Evolutionary conservation across 2,888 invertebrate species (phyloP).

Genomic region (Drepanosiphum platanoidis): DNA sequence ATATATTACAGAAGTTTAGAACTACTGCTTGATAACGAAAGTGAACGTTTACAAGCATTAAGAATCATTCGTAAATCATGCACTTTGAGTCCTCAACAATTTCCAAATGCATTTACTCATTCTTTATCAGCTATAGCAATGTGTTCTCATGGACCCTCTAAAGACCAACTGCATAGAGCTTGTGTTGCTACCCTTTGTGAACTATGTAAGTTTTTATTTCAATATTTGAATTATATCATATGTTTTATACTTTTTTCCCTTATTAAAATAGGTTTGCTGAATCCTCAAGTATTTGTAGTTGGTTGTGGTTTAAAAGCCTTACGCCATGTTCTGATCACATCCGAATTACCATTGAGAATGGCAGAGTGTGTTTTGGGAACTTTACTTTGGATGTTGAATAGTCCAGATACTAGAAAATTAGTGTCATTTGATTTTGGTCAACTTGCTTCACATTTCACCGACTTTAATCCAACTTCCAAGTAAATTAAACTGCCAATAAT

Average conservation of each 20-base stretch:
- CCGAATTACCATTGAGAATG: conserved; percentile 76
- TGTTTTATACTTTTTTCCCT: conserved; percentile 63
- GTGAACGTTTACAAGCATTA: conserved; percentile 89
- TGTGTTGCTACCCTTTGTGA: conserved; percentile 90
- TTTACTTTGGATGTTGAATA: conserved; percentile 84
- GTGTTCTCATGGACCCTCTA: conserved; percentile 69
- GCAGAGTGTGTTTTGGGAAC: conserved; percentile 91
- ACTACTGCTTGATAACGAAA: conserved; percentile 81
- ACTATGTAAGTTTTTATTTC: conserved; percentile 68
- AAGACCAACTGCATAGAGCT: conserved; percentile 84
- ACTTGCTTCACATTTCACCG: conserved; percentile 74
- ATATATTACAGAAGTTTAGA: conserved; percentile 80
- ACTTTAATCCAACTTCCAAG: conserved; percentile 73
- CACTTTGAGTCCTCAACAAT: conserved; percentile 73
- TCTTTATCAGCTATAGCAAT: conserved; percentile 82
- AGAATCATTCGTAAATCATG: conserved; percentile 81
- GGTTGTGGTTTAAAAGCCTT: conserved; percentile 86
- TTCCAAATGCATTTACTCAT: conserved; percentile 81
- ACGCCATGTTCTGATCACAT: conserved; percentile 72
- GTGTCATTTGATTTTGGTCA: conserved; percentile 85
- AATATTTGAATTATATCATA: not conserved
- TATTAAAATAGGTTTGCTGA: conserved; percentile 76
- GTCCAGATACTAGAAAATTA: conserved; percentile 80
- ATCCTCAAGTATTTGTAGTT: conserved; percentile 81
- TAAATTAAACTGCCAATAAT: conserved; percentile 20